Evolutionary conservation across 2,888 invertebrate genomes (phyloP).

Genomic region (Cryptophagus acutangulus): DNA sequence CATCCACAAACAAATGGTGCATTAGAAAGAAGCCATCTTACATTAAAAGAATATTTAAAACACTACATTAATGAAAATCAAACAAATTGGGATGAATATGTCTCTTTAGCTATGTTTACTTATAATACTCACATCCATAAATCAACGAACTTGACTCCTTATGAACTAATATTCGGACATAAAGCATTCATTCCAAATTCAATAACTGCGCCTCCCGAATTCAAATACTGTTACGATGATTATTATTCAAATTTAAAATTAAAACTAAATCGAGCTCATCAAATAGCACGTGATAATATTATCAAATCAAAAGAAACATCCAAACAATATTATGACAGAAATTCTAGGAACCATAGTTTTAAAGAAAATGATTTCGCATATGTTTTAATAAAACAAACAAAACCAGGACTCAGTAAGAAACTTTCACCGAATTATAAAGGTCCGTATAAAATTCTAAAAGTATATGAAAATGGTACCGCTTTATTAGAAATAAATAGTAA

Average conservation of each 20-base stretch:
- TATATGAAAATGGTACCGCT: not conserved
- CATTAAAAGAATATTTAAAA: slow-evolving; percentile 33
- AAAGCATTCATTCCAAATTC: slow-evolving; percentile 22
- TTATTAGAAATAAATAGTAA: not conserved
- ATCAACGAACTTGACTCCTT: slow-evolving; percentile 32
- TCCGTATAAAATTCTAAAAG: slow-evolving; percentile 2
- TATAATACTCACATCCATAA: slow-evolving; percentile 32
- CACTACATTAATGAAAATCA: slow-evolving; percentile 31
- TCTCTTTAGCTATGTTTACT: slow-evolving; percentile 31
- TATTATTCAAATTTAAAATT: not conserved
- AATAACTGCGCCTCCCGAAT: not conserved
- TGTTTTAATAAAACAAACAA: slow-evolving; percentile 2
- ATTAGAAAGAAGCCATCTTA: slow-evolving; percentile 35
- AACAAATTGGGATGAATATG: slow-evolving; percentile 35
- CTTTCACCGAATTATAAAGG: not conserved
- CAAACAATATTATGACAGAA: slow-evolving; percentile 1
- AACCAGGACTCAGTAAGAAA: slow-evolving; percentile 3
- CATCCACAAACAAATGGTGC: slow-evolving; percentile 26
- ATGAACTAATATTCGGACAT: slow-evolving; percentile 31
- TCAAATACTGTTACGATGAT: slow-evolving; percentile 1
- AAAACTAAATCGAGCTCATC: slow-evolving; percentile 1
- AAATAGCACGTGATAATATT: slow-evolving; percentile 2
- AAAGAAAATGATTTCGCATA: slow-evolving; percentile 2
- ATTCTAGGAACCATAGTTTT: not conserved
- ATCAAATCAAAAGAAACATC: not conserved